Evolutionary conservation across 2,797 vertebrate genomes (phyloP), one percentile per base, ranked within the genome.

Genomic region (Sebastes oblongus): DNA sequence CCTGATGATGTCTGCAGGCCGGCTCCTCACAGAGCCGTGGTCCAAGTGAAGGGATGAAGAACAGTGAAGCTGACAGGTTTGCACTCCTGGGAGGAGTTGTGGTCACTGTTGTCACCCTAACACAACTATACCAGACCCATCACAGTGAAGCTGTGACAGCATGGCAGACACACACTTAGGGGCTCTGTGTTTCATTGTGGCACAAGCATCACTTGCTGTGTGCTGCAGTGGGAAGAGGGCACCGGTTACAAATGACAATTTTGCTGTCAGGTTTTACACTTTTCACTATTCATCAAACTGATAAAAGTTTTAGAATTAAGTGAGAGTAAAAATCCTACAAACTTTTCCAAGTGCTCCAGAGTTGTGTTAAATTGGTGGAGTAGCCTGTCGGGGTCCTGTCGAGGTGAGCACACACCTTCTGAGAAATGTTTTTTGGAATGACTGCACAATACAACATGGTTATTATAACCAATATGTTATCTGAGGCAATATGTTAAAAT

Each of bases 41-140:
- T 72, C 0, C 2, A 60, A 80, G 76, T 32, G 81, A 80, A 20
- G 52, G 72, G 70, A 75, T 75, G 84, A 89, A 18, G 3, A 73
- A 54, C n/a, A 68, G 72, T 7, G 0, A 66, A 36, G 81, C 77
- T 46, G 72, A 77, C 83, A 86, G 76, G 54, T 77, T n/a, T 52
- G 36, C 2, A 71, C 81, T 78, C 71, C 4, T 66, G 59, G 62
- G 77, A 86, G 58, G 61, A 76, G 69, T 72, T 24, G 20, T 7
- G 39, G 1, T 1, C 32, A 62, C 75, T 67, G 62, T 80, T 73
- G 84, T 75, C 82, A 64, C 50, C 2, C 54, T 5, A 72, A 83
- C 77, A 60, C 58, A 30, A 75, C 72, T 1, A 42, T 42, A 72
- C 22, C 42, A 71, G 24, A 73, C 22, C n/a, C 66, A 36, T 79